phyloP scores from a whole-genome alignment of 2,888 invertebrate genomes.

The Euplagia quadripunctaria region DNA sequence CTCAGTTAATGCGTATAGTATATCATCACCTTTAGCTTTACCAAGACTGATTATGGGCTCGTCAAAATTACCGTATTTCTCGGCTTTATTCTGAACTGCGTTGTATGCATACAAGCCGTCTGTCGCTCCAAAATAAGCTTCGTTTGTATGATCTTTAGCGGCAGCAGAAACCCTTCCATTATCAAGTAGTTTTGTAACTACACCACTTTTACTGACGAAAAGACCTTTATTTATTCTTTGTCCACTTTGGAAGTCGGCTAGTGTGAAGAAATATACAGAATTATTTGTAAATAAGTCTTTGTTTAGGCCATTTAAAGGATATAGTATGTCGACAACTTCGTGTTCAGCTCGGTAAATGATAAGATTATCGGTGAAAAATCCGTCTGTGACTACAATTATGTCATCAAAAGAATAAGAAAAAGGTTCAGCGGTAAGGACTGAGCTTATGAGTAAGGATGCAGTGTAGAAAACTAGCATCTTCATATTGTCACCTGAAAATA shows the following conservation, averaged over 20 bases:
- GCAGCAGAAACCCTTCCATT: neutral
- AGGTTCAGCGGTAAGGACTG: neutral
- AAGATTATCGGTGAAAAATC: neutral
- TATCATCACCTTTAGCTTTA: neutral
- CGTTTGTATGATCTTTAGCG: neutral
- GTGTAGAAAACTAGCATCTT: neutral
- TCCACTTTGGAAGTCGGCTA: neutral
- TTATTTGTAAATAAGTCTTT: neutral
- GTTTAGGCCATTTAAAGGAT: slow-evolving; percentile 1
- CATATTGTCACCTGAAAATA: neutral
- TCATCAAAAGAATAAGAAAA: neutral
- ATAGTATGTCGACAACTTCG: neutral
- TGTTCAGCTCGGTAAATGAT: neutral
- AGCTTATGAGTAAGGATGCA: neutral
- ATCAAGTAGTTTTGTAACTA: neutral
- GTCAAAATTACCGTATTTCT: neutral
- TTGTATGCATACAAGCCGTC: neutral
- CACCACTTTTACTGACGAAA: neutral
- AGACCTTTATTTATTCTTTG: neutral
- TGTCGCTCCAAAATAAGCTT: neutral
- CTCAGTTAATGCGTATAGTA: neutral
- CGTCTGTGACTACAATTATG: neutral
- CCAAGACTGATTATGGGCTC: neutral
- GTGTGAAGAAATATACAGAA: neutral
- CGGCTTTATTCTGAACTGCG: neutral